A percentile compares a stretch with the other conserved stretches of the same genome.
phyloP scores from a whole-genome alignment of 2,113 vertebrate species.

The Butastur rufipennis region DNA sequence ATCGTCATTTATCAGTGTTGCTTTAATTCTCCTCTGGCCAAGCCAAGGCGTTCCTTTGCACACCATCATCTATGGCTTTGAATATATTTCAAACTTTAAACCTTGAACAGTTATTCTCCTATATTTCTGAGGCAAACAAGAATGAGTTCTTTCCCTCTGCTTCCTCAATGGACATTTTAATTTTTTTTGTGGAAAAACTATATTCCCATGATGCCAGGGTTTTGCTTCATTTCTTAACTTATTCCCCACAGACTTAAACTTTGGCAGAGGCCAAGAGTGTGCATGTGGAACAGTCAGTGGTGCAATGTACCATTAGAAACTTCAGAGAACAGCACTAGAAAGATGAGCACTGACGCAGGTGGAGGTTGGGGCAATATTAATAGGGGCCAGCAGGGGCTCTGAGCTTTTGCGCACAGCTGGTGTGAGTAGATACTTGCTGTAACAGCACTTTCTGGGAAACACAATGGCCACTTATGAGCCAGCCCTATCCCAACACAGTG shows the following conservation, averaged over 20 bases:
- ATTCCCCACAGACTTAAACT: background rate
- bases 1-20: background rate
- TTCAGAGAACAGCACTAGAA: background rate
- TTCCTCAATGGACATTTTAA: fast-evolving
- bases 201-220: background rate
- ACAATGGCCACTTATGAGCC: constrained; percentile 9
- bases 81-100: background rate
- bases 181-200: background rate
- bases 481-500: background rate
- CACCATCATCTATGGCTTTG: background rate
- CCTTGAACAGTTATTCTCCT: background rate
- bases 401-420: background rate
- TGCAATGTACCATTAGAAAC: background rate
- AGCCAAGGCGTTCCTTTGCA: background rate
- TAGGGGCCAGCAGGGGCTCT: background rate
- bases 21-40: background rate
- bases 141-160: background rate
- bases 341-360: background rate
- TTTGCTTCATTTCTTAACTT: background rate
- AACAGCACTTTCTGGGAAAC: background rate
- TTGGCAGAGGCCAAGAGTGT: background rate
- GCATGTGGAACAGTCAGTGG: background rate
- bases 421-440: background rate
- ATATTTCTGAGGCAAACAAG: background rate
- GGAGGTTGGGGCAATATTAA: background rate